A percentile compares a stretch with the other conserved stretches of the same genome.
Evolutionary conservation across 2,113 vertebrate genomes (phyloP).

Genomic region (Dunckerocampus dactyliophorus): DNA sequence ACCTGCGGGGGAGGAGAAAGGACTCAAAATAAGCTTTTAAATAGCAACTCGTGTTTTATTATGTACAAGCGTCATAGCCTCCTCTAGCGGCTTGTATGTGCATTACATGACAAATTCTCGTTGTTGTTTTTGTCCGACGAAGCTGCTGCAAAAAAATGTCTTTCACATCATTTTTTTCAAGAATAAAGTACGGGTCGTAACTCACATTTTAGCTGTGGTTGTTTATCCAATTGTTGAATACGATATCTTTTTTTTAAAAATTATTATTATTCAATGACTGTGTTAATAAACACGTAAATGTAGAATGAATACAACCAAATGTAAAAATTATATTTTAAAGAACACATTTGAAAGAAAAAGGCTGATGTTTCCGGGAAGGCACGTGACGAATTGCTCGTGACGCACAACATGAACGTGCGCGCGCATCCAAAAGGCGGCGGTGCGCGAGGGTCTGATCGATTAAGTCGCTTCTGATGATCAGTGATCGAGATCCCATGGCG

Average conservation of each 20-base stretch:
- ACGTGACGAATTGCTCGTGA: slow-evolving; percentile 37
- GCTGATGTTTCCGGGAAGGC: not conserved
- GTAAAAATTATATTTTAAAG: not conserved
- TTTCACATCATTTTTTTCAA: not conserved
- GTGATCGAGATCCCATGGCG: not conserved
- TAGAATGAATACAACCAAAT: too few relatives aligned
- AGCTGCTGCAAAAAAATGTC: not conserved
- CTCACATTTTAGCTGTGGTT: too few relatives aligned
- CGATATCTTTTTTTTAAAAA: too few relatives aligned
- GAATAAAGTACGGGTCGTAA: not conserved
- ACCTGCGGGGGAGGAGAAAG: not conserved
- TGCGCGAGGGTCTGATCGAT: not conserved
- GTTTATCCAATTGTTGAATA: too few relatives aligned
- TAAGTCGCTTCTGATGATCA: not conserved
- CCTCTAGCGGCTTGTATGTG: not conserved
- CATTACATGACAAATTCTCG: not conserved
- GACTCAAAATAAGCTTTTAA: too few relatives aligned
- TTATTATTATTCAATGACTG: too few relatives aligned
- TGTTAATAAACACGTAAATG: not conserved
- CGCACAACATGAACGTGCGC: slow-evolving; percentile 27
- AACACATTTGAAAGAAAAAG: not conserved
- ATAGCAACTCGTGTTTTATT: not conserved
- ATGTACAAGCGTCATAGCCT: not conserved
- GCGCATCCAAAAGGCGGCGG: not conserved
- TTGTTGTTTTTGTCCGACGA: not conserved